Conservation (phyloP, 2,113 vertebrate species). For the Cromileptes altivelis region DNA sequence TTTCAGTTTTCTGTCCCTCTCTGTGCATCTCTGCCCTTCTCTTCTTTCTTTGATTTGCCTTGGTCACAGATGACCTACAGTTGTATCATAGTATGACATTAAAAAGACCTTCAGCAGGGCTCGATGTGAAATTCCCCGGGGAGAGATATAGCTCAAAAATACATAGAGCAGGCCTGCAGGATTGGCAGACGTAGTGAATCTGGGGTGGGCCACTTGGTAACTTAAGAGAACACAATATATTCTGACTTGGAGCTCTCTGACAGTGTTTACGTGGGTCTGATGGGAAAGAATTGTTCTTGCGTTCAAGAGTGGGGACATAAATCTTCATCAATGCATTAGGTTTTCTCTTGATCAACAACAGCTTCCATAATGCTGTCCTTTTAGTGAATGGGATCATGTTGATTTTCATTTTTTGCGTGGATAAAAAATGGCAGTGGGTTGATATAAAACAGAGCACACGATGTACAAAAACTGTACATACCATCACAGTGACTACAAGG, state of each 20-base stretch:
- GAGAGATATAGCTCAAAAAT: conserved; percentile 65
- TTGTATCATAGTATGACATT: conserved; percentile 61
- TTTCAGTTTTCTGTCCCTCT: not conserved
- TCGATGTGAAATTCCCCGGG: conserved; percentile 47
- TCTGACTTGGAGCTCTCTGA: conserved; percentile 52
- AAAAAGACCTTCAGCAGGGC: conserved; percentile 59
- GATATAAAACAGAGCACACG: conserved; percentile 44
- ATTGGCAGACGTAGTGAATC: conserved; percentile 63
- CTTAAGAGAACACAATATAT: conserved; percentile 65
- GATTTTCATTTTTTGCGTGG: conserved; percentile 22
- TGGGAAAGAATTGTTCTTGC: conserved; percentile 65
- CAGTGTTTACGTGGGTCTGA: conserved; percentile 74
- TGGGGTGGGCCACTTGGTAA: conserved; percentile 63
- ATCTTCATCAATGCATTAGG: conserved; percentile 67
- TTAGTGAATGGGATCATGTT: conserved; percentile 30
- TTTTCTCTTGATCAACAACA: conserved; percentile 66
- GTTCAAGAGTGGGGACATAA: conserved; percentile 62
- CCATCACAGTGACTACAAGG: not conserved
- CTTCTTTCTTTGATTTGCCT: conserved; percentile 5
- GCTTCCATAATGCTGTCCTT: conserved; percentile 40
- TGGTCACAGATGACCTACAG: conserved; percentile 36
- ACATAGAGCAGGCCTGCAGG: conserved; percentile 75
- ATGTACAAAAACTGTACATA: not conserved
- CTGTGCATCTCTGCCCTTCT: not conserved
- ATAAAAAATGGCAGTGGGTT: conserved; percentile 1